Percentiles rank a stretch among this genome's conserved stretches.
Conservation (phyloP, 2,888 invertebrate genomes). For the Rhamphomyia laevipes region DNA sequence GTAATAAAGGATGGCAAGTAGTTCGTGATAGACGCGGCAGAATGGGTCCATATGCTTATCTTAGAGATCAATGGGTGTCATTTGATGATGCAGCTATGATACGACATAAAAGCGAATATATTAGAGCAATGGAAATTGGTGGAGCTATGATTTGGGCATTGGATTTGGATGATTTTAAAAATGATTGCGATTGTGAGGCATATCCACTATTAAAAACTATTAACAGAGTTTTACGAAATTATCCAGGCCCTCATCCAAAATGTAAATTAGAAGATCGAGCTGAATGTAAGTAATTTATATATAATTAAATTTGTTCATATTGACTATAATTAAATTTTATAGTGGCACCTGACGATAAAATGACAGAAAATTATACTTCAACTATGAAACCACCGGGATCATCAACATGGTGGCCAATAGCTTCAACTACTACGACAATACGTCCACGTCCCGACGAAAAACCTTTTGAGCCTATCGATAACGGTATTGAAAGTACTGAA, state of each 20-base stretch:
- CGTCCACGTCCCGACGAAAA: constrained; percentile 2
- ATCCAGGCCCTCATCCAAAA: constrained; percentile 50
- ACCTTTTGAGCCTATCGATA: not conserved
- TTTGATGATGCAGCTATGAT: constrained; percentile 83
- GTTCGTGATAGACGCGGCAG: constrained; percentile 65
- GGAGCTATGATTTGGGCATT: constrained; percentile 87
- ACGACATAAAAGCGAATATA: constrained; percentile 68
- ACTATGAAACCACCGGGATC: not conserved
- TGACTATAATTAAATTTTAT: not conserved
- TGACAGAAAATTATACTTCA: not conserved
- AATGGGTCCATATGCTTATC: constrained; percentile 79
- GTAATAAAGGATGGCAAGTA: constrained; percentile 63
- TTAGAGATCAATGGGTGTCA: constrained; percentile 81
- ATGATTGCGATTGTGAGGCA: constrained; percentile 67
- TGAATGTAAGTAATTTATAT: constrained; percentile 24
- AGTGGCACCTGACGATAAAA: constrained; percentile 7
- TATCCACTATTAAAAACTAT: constrained; percentile 70
- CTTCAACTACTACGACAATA: constrained; percentile 7
- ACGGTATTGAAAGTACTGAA: not conserved
- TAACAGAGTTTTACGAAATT: constrained; percentile 64
- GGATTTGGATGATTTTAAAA: constrained; percentile 77
- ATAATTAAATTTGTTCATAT: not conserved
- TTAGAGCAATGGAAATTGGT: constrained; percentile 65
- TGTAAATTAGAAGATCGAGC: constrained; percentile 43
- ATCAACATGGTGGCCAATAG: not conserved